phyloP scores from a whole-genome alignment of 2,113 vertebrate genomes.

The Datnioides undecimradiatus region DNA sequence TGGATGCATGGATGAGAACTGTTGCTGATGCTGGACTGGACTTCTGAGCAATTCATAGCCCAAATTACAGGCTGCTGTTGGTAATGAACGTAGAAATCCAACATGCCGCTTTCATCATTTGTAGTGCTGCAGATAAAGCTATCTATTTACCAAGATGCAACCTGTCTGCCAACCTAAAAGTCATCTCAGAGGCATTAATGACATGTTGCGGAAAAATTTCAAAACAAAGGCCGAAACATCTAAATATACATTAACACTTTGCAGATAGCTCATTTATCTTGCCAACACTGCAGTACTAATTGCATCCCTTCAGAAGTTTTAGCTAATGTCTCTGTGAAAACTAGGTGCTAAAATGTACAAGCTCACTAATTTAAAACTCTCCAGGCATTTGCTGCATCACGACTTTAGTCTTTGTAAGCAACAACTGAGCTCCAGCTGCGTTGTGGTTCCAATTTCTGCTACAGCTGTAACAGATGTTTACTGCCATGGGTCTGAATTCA shows the following conservation, averaged over 20 bases:
- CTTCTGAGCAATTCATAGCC: constrained; percentile 35
- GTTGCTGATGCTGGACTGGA: constrained; percentile 31
- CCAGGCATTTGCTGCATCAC: constrained; percentile 3
- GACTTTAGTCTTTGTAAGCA: constrained; percentile 7
- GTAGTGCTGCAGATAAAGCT: not conserved
- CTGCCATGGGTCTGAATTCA: constrained; percentile 39
- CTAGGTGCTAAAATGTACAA: constrained; percentile 16
- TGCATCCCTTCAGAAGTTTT: constrained; percentile 16
- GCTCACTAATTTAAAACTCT: constrained; percentile 28
- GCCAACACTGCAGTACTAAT: constrained; percentile 10
- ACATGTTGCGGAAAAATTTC: not conserved
- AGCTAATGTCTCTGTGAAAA: constrained; percentile 30
- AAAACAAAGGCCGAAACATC: not conserved
- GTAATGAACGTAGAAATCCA: constrained; percentile 31
- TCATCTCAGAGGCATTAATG: not conserved
- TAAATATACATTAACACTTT: constrained; percentile 21
- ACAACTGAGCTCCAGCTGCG: constrained; percentile 41
- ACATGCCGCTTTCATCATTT: constrained; percentile 30
- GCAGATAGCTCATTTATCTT: constrained; percentile 4
- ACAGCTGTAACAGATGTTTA: constrained; percentile 44
- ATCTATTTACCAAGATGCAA: not conserved
- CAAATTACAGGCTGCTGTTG: constrained; percentile 31
- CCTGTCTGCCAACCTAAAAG: constrained; percentile 13
- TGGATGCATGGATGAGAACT: constrained; percentile 35
- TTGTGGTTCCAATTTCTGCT: constrained; percentile 4